phyloP scores from a whole-genome alignment of 2,797 vertebrate species.

The Heteromormyrus szaboi region DNA sequence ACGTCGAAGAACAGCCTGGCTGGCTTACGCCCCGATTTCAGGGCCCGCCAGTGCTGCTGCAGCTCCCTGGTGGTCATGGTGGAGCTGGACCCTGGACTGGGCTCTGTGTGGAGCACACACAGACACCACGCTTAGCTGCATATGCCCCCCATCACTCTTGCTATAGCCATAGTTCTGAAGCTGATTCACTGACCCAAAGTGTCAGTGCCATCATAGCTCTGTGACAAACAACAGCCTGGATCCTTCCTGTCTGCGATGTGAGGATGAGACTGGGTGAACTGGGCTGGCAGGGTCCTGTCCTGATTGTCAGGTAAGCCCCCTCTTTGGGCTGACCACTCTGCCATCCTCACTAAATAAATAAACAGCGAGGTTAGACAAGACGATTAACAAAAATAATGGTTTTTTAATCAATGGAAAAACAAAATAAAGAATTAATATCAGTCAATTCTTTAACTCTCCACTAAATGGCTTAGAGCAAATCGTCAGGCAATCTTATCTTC shows the following conservation, averaged over 20 bases:
- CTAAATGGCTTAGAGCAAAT: background rate
- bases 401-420: background rate
- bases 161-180: background rate
- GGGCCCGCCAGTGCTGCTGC: constrained; percentile 73
- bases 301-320: background rate
- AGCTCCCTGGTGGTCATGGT: constrained; percentile 84
- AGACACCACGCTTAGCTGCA: background rate
- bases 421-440: background rate
- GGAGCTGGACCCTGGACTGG: constrained; percentile 44
- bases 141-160: background rate
- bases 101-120: constrained; percentile 28
- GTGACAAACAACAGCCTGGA: background rate
- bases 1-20: constrained; percentile 81
- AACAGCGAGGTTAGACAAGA: background rate
- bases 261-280: background rate
- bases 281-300: background rate
- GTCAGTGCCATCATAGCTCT: background rate
- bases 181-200: background rate
- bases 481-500: background rate
- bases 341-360: constrained; percentile 12
- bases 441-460: background rate
- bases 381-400: background rate
- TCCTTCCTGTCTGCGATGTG: background rate
- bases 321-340: background rate
- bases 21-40: constrained; percentile 60